These are phyloP conservation scores for Petrolisthes cinctipes DNA, from an alignment of 2,888 invertebrate species.

Conservation along the genomic window DNA sequence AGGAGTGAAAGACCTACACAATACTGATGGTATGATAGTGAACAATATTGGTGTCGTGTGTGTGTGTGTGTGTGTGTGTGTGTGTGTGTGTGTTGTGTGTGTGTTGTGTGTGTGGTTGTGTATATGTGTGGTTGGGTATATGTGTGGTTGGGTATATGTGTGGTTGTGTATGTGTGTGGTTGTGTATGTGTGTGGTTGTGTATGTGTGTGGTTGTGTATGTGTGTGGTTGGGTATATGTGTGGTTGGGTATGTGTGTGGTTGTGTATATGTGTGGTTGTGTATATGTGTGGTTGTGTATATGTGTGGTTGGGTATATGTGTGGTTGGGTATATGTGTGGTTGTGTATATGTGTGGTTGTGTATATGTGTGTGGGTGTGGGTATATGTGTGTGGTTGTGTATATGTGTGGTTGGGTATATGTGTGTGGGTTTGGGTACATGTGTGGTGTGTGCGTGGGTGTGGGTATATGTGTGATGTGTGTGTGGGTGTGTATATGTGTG, in stretches of 20 bases:
- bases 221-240: slow-evolving; percentile 5
- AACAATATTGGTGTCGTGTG: too few species aligned
- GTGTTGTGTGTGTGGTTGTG: not conserved
- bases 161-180: not conserved
- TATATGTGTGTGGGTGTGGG: not conserved
- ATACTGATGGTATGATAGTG: too few species aligned
- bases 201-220: slow-evolving; percentile 2
- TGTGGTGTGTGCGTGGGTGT: not conserved
- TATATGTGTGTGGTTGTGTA: not conserved
- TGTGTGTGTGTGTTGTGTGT: not conserved
- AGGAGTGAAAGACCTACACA: too few species aligned
- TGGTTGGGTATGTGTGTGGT: slow-evolving; percentile 30
- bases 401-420: not conserved
- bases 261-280: too few species aligned
- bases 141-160: not conserved
- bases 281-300: slow-evolving; percentile 31
- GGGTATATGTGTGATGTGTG: slow-evolving; percentile 27
- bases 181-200: slow-evolving; percentile 1
- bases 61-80: too few species aligned
- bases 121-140: too few species aligned
- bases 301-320: not conserved
- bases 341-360: too few species aligned
- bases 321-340: slow-evolving; percentile 2
- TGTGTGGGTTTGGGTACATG: slow-evolving; percentile 1
- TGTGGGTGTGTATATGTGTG: slow-evolving; percentile 32